Conservation (phyloP, 2,888 invertebrate genomes). For the Pediacus dermestoides region DNA sequence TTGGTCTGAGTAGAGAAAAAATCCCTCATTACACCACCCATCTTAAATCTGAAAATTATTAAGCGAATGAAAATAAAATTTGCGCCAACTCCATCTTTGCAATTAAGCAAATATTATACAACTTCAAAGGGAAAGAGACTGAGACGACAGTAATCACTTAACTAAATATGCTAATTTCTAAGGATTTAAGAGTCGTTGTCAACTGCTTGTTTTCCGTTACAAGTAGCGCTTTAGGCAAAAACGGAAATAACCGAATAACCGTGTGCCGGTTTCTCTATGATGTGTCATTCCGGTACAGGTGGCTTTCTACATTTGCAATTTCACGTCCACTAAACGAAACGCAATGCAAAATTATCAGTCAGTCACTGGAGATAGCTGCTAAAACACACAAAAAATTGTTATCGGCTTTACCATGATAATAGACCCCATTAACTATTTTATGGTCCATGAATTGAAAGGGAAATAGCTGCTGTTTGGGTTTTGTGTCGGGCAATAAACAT, state of each 20-base stretch:
- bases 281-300: slow-evolving; percentile 29
- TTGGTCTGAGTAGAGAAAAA: slow-evolving; percentile 20
- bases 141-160: slow-evolving; percentile 26
- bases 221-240: slow-evolving; percentile 27
- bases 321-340: too few relatives aligned
- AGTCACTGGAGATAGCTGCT: too few relatives aligned
- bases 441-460: too few relatives aligned
- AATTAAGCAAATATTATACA: slow-evolving; percentile 22
- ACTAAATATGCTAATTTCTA: slow-evolving; percentile 31
- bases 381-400: too few relatives aligned
- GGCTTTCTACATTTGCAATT: too few relatives aligned
- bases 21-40: slow-evolving; percentile 23
- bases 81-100: slow-evolving; percentile 14
- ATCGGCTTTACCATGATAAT: too few relatives aligned
- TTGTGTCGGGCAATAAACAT: too few relatives aligned
- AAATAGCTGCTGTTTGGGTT: too few relatives aligned
- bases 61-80: slow-evolving; percentile 22
- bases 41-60: slow-evolving; percentile 23
- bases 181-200: slow-evolving; percentile 30
- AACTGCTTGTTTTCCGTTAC: slow-evolving; percentile 29
- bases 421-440: too few relatives aligned
- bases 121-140: slow-evolving; percentile 22
- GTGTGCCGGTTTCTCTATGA: slow-evolving; percentile 29
- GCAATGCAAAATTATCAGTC: too few relatives aligned
- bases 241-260: slow-evolving; percentile 32